Conservation (phyloP, 2,113 vertebrate species). For the Saccopteryx leptura region DNA sequence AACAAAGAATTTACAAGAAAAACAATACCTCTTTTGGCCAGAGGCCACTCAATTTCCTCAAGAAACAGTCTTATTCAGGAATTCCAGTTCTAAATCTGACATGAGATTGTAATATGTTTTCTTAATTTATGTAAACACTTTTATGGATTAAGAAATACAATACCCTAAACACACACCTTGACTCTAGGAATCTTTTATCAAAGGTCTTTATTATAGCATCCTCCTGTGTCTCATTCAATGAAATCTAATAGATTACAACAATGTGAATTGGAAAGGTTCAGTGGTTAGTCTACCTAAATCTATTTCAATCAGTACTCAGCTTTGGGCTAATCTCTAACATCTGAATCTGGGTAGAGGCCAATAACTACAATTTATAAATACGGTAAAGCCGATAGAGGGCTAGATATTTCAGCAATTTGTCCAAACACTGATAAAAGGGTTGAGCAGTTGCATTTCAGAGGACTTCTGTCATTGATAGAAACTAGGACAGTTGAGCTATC, state of each 20-base stretch:
- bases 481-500: not conserved
- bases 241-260: constrained; percentile 89
- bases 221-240: constrained; percentile 86
- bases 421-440: constrained; percentile 88
- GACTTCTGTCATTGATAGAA: constrained; percentile 79
- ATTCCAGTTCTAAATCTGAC: constrained; percentile 67
- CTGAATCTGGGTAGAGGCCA: constrained; percentile 86
- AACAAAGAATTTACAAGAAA: constrained; percentile 88
- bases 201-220: constrained; percentile 83
- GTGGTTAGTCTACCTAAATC: constrained; percentile 89
- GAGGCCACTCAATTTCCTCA: constrained; percentile 86
- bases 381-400: constrained; percentile 83
- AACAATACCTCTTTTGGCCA: constrained; percentile 85
- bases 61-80: constrained; percentile 67
- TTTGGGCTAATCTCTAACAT: constrained; percentile 90
- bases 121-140: constrained; percentile 83
- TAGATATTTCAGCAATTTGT: constrained; percentile 88
- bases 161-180: constrained; percentile 79
- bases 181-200: constrained; percentile 87
- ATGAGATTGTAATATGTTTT: constrained; percentile 83
- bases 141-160: constrained; percentile 85
- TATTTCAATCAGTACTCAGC: constrained; percentile 87
- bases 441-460: constrained; percentile 82
- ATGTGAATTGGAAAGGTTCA: constrained; percentile 84
- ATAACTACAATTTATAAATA: constrained; percentile 85